Conservation (phyloP, 2,113 vertebrate genomes). For the Pagrus major region DNA sequence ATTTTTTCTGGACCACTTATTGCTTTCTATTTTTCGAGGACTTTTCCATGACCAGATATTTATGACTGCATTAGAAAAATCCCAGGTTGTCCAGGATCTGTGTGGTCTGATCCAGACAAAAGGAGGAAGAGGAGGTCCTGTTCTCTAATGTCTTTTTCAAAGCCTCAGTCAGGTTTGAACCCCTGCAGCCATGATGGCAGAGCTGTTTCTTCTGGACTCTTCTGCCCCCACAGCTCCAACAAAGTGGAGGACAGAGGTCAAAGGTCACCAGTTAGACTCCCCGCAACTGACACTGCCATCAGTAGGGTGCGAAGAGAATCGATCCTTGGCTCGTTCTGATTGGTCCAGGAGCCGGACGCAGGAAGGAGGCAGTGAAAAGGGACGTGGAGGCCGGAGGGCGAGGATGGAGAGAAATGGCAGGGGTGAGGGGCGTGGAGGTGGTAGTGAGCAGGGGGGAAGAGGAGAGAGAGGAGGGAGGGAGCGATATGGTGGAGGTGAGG, state of each 20-base stretch:
- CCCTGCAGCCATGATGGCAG: constrained; percentile 18
- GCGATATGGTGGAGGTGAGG: constrained; percentile 83
- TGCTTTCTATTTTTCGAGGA: constrained; percentile 30
- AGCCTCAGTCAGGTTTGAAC: constrained; percentile 24
- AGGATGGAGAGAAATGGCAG: constrained; percentile 90
- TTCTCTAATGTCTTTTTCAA: constrained; percentile 16
- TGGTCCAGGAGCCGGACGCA: constrained; percentile 91
- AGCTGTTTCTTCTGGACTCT: constrained; percentile 2
- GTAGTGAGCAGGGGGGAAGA: constrained; percentile 85
- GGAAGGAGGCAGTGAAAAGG: constrained; percentile 91
- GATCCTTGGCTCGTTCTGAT: constrained; percentile 90
- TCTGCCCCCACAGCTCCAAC: constrained; percentile 6
- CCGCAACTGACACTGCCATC: not conserved
- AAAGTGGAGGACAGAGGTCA: constrained; percentile 30
- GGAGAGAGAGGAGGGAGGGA: constrained; percentile 88
- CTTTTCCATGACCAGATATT: not conserved
- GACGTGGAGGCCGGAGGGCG: constrained; percentile 87
- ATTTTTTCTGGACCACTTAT: constrained; percentile 15
- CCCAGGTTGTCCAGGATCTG: not conserved
- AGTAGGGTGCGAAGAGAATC: constrained; percentile 95
- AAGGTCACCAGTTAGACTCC: not conserved
- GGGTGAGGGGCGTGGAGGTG: constrained; percentile 80
- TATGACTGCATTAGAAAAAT: not conserved
- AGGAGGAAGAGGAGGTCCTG: not conserved
- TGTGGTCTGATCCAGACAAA: constrained; percentile 1